These are phyloP conservation scores for Dyspetes luteomarginatus DNA, from an alignment of 2,888 invertebrate species.

Conservation along the genomic window DNA sequence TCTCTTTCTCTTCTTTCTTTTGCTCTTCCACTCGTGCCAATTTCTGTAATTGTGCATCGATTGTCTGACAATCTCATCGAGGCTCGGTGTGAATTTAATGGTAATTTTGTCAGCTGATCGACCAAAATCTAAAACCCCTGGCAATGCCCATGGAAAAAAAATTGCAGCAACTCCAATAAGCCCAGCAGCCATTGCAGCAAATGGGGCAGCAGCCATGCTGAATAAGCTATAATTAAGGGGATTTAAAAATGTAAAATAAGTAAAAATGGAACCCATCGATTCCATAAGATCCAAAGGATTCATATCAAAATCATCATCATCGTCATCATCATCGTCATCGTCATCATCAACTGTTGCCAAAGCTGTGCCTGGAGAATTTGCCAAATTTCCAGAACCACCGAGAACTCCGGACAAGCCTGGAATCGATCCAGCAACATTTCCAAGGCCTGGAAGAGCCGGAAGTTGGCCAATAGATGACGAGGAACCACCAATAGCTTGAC, in stretches of 20 bases:
- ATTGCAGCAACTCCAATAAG: slow-evolving; percentile 87
- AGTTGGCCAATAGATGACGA: slow-evolving; percentile 16
- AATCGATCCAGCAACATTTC: neutral
- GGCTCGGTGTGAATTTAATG: slow-evolving; percentile 68
- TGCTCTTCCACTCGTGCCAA: slow-evolving; percentile 79
- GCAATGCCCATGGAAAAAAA: slow-evolving; percentile 87
- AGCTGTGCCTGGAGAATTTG: slow-evolving; percentile 53
- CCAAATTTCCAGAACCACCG: slow-evolving; percentile 31
- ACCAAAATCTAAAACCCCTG: slow-evolving; percentile 82
- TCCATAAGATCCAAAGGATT: slow-evolving; percentile 83
- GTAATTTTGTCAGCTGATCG: slow-evolving; percentile 69
- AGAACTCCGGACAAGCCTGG: slow-evolving; percentile 33
- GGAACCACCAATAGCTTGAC: slow-evolving; percentile 63
- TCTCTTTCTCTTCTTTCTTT: slow-evolving; percentile 77
- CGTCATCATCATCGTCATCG: slow-evolving; percentile 79
- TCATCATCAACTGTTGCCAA: slow-evolving; percentile 50
- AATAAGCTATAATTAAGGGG: slow-evolving; percentile 86
- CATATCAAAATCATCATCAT: slow-evolving; percentile 84
- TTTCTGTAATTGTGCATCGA: slow-evolving; percentile 72
- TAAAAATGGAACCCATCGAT: slow-evolving; percentile 84
- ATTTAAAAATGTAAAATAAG: slow-evolving; percentile 85
- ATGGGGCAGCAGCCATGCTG: slow-evolving; percentile 87
- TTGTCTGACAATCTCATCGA: slow-evolving; percentile 75
- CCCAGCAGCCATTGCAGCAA: slow-evolving; percentile 87
- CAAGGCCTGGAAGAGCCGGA: slow-evolving; percentile 26